Base-by-base conservation (phyloP, 37 sponge, comb jelly and placozoan genomes). In the Chondrosia reniformis region DNA sequence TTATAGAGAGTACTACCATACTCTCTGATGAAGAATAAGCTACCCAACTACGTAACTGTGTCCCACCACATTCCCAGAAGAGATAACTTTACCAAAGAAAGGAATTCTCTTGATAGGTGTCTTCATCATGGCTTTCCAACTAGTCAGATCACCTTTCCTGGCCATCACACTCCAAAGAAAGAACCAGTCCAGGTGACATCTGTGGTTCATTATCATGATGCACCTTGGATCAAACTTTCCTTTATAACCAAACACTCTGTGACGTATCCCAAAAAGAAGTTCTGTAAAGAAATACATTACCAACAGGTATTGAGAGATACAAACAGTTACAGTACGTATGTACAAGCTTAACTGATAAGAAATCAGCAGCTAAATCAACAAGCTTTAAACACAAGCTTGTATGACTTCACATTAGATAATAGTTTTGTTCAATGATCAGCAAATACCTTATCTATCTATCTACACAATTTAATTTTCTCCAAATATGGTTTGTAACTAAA, bases 171-270 rank as follows among this genome's bases (percentile, higher is more conserved):
- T 33, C 89, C 89, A 93, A 65, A 86, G 83, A 57, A 79, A 93
- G 71, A 93, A 39, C 94, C 94, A 93, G 71, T 93, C 94, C 46
- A 93, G 74, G 73, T 89, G 90, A 22, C 83, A 78, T 19, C 89
- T 79, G 40, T 93, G 94, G 76, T 93, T 93, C 90, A 93, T 84
- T 4, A 93, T 77, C 40, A 89, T 21, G 40, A 93, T 2, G 45
- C 81, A 84, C 21, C 80, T 71, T 13, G 57, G 36, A 62, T 80
- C 74, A 54, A 91, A 84, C 33, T 72, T 52, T 15, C 76, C 80
- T 13, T 43, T 30, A 58, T 78, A 43, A 24, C 91, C 91, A 80
- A 86, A 91, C 37, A 72, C 80, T 31, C 77, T 63, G 25, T 71
- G 55, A 28, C 32, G 72, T 19, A 91, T 84, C 0, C 88, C 88